Evolutionary conservation across 2,797 vertebrate genomes (phyloP).

Genomic region (Sarcophilus harrisii): DNA sequence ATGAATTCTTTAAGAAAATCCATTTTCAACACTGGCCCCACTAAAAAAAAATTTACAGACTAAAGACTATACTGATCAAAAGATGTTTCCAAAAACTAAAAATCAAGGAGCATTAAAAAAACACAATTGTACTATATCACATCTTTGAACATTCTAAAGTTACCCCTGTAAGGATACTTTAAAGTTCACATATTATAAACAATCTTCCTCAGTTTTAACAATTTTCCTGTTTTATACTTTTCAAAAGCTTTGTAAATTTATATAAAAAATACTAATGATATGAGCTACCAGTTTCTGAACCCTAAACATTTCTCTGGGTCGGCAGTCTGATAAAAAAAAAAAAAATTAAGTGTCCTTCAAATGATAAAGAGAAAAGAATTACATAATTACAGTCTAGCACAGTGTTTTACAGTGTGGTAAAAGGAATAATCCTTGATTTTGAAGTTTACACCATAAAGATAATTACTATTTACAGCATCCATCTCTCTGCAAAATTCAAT

Average conservation of each 20-base stretch:
- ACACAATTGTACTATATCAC: not conserved
- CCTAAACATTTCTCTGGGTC: slow-evolving; percentile 46
- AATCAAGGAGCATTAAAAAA: not conserved
- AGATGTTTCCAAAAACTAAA: not conserved
- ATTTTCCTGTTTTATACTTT: slow-evolving; percentile 17
- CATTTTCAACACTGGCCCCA: slow-evolving; percentile 26
- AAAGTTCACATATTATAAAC: not conserved
- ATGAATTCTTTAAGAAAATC: not conserved
- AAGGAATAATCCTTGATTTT: slow-evolving; percentile 51
- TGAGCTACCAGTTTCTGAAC: slow-evolving; percentile 19
- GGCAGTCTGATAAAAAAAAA: slow-evolving; percentile 12
- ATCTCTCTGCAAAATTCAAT: slow-evolving; percentile 60
- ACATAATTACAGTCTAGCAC: slow-evolving; percentile 56
- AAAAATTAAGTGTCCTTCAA: slow-evolving; percentile 33
- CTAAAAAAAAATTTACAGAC: not conserved
- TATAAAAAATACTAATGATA: slow-evolving; percentile 1
- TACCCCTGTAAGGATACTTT: not conserved
- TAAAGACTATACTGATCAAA: not conserved
- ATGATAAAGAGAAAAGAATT: not conserved
- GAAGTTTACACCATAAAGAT: slow-evolving; percentile 24
- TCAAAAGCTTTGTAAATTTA: slow-evolving; percentile 44
- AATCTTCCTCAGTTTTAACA: not conserved
- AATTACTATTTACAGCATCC: slow-evolving; percentile 58
- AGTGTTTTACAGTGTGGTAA: slow-evolving; percentile 30
- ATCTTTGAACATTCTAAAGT: not conserved